Evolutionary conservation across 2,888 invertebrate species (phyloP).

Genomic region (Smittia sp.): DNA sequence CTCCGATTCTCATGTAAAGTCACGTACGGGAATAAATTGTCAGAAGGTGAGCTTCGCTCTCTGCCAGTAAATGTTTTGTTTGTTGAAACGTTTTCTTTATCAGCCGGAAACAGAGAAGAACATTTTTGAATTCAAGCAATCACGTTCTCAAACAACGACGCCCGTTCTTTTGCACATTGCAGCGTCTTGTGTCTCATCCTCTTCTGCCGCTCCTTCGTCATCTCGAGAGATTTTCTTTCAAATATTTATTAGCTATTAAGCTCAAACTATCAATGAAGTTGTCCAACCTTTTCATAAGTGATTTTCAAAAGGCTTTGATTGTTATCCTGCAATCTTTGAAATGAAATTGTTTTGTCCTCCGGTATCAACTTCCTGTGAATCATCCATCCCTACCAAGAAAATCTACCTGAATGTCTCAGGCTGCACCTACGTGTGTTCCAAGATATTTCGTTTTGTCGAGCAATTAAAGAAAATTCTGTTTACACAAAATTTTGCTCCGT

Average conservation of each 20-base stretch:
- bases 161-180: not conserved
- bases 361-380: constrained; percentile 5
- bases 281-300: not conserved
- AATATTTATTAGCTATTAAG: not conserved
- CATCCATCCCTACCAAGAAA: not conserved
- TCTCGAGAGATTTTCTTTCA: not conserved
- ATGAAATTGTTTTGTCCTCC: not conserved
- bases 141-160: not conserved
- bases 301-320: not conserved
- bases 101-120: constrained; percentile 5
- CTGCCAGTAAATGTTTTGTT: not conserved
- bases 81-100: not conserved
- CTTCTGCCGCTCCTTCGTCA: no score
- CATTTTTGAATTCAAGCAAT: not conserved
- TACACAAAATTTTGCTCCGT: not conserved
- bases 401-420: not conserved
- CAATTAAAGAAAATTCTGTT: constrained; percentile 4
- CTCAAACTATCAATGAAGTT: not conserved
- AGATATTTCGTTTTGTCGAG: not conserved
- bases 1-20: constrained; percentile 4
- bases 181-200: not conserved
- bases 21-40: constrained; percentile 17
- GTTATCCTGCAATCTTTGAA: not conserved
- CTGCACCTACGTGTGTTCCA: not conserved
- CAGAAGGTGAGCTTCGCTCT: not conserved